Base-by-base conservation (phyloP, 1,140 invertebrate genomes). In the Drosophila kurseongensis region DNA sequence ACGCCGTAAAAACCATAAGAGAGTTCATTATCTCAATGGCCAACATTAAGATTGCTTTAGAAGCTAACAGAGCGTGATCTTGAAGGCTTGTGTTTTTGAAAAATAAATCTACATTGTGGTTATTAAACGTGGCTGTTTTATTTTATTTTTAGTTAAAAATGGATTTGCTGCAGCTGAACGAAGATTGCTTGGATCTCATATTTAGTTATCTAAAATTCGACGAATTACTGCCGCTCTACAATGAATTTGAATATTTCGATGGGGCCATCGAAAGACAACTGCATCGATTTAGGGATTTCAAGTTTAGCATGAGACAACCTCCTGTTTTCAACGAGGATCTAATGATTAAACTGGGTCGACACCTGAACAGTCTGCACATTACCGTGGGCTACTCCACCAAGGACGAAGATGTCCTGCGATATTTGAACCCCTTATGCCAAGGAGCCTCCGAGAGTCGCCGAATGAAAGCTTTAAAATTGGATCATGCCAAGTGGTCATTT, bases 331-430 rank as follows among this genome's bases (percentile, higher is more conserved):
- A 57, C 8, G 38, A 32, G 10, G 44, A 47, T 0, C 59, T 80
- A 0, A 6, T 83, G 9, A 45, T 52, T 5, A 14, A 44, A 6
- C 51, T 88, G 16, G 83, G 83, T 7, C 55, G 57, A 4, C 63
- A 88, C 9, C 35, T 88, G 2, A 36, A 61, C 5, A 77, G 76
- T 27, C 51, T 88, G 4, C 56, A 69, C 36, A 52, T 89, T 27
- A 88, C 67, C 40, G 80, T 88, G 8, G 83, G 83, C 0, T 89
- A 83, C 27, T 89, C 83, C 5, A 73, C 41, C n/a, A 35, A 27
- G 4, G 27, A 54, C 0, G 14, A 48, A 0, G 18, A 56, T 5
- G 12, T 75, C 4, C 18, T 86, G 2, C 10, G 14, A 0, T 38
- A 75, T 0, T 50, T 86, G 1, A 52, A 48, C 1, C 71, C 67